Conservation (phyloP, 2,113 vertebrate genomes). For the Tinamus guttatus region DNA sequence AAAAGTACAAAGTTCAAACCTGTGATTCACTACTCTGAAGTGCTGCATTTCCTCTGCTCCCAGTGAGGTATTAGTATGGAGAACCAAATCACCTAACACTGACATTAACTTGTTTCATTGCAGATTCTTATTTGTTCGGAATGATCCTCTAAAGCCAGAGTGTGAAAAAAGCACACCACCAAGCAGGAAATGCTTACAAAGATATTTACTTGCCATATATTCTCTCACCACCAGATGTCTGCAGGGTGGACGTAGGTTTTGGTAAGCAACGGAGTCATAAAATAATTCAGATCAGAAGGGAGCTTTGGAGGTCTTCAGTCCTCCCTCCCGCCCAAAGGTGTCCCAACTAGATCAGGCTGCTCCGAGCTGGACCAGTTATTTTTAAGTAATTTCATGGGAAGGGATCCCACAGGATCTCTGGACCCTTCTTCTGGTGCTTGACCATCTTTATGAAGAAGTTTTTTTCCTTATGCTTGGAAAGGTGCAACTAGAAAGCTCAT, state of each 20-base stretch:
- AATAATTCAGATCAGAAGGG: neutral
- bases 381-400: neutral
- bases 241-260: neutral
- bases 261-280: neutral
- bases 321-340: neutral
- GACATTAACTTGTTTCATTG: neutral
- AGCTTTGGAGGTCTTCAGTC: neutral
- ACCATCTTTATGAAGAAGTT: neutral
- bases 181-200: neutral
- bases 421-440: accelerated
- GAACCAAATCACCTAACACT: neutral
- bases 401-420: neutral
- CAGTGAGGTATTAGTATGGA: neutral
- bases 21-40: neutral
- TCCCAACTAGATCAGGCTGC: neutral
- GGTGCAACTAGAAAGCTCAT: neutral
- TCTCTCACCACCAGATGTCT: neutral
- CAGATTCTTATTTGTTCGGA: neutral
- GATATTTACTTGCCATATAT: neutral
- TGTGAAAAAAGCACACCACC: neutral
- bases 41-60: neutral
- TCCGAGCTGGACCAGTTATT: neutral
- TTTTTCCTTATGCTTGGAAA: neutral
- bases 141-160: neutral
- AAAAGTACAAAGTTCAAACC: neutral